A percentile compares a stretch with the other conserved stretches of the same genome.
Evolutionary conservation across 2,888 invertebrate genomes (phyloP).

Genomic region (Pollenia angustigena): DNA sequence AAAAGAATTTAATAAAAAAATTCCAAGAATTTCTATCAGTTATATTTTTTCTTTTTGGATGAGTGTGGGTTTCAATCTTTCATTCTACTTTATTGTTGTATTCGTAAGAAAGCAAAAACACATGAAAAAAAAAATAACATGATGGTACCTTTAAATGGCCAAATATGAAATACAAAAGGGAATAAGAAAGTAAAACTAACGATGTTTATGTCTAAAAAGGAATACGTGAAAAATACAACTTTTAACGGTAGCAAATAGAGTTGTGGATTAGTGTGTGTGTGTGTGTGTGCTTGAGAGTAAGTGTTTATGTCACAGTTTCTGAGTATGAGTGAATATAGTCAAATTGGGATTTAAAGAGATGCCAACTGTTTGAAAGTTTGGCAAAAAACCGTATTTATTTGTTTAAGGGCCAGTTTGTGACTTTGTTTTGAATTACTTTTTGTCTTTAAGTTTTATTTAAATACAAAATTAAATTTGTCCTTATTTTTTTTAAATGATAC

Average conservation of each 20-base stretch:
- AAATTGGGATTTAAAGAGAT: slow-evolving; percentile 43
- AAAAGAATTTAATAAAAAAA: slow-evolving; percentile 10
- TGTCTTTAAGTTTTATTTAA: too few relatives aligned
- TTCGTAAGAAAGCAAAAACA: slow-evolving; percentile 6
- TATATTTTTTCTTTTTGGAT: not conserved
- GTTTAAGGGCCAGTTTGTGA: not conserved
- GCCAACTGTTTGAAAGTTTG: slow-evolving; percentile 31
- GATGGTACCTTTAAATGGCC: slow-evolving; percentile 53
- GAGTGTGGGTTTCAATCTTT: not conserved
- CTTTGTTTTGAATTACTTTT: too few relatives aligned
- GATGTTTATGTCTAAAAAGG: slow-evolving; percentile 55
- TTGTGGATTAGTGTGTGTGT: not conserved
- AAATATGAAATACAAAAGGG: slow-evolving; percentile 60
- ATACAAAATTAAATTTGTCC: not conserved
- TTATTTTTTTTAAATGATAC: not conserved
- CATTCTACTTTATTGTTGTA: slow-evolving; percentile 26
- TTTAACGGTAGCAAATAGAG: slow-evolving; percentile 48
- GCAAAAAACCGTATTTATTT: slow-evolving; percentile 11
- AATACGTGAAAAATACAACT: slow-evolving; percentile 68
- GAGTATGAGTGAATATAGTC: slow-evolving; percentile 8
- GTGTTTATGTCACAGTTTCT: not conserved
- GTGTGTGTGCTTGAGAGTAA: slow-evolving; percentile 5
- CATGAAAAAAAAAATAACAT: slow-evolving; percentile 29
- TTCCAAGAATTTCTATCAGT: slow-evolving; percentile 21
- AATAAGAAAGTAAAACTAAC: slow-evolving; percentile 49